A percentile compares a stretch with the other conserved stretches of the same genome.
phyloP scores from a whole-genome alignment of 2,113 vertebrate species.

The Oryzias melastigma region DNA sequence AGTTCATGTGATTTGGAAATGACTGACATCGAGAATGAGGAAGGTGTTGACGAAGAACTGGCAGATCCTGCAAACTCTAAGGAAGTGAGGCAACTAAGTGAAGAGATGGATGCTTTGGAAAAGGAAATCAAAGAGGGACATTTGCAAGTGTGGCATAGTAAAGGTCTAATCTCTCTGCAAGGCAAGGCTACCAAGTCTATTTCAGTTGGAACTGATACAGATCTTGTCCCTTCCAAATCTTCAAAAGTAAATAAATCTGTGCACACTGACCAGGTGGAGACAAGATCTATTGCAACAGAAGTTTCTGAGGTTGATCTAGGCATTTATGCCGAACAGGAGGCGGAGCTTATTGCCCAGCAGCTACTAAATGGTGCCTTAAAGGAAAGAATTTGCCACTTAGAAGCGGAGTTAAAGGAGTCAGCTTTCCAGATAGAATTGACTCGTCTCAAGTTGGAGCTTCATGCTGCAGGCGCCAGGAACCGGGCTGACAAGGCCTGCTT shows the following conservation, averaged over 20 bases:
- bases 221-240: slow-evolving; percentile 61
- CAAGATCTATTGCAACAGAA: slow-evolving; percentile 70
- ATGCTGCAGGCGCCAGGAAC: slow-evolving; percentile 85
- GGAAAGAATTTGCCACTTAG: slow-evolving; percentile 85
- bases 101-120: slow-evolving; percentile 87
- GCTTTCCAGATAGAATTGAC: slow-evolving; percentile 89
- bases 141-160: slow-evolving; percentile 61
- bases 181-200: slow-evolving; percentile 68
- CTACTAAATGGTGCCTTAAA: slow-evolving; percentile 85
- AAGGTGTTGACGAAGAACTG: slow-evolving; percentile 72
- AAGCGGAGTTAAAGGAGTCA: slow-evolving; percentile 90
- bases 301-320: slow-evolving; percentile 86
- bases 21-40: slow-evolving; percentile 69
- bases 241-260: slow-evolving; percentile 69
- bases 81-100: slow-evolving; percentile 85
- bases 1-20: slow-evolving; percentile 74
- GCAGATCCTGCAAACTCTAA: slow-evolving; percentile 72
- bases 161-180: slow-evolving; percentile 20
- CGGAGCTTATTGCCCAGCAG: slow-evolving; percentile 87
- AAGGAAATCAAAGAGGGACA: slow-evolving; percentile 82
- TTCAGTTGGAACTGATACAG: slow-evolving; percentile 75
- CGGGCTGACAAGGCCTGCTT: slow-evolving; percentile 81
- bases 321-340: slow-evolving; percentile 78
- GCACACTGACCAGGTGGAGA: slow-evolving; percentile 69
- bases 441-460: slow-evolving; percentile 88